Evolutionary conservation across 2,113 vertebrate species (phyloP).

Genomic region (Vulpes lagopus): DNA sequence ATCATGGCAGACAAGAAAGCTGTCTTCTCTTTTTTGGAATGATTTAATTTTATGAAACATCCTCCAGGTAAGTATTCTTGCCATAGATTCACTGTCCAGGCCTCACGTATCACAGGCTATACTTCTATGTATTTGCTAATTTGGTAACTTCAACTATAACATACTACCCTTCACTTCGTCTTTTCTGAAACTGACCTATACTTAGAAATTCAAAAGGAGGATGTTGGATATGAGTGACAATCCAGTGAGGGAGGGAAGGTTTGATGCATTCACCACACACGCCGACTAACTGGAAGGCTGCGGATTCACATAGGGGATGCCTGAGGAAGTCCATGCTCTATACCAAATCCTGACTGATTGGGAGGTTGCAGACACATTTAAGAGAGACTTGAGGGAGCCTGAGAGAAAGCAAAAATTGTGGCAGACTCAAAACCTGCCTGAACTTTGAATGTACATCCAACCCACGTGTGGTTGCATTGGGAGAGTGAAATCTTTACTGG

Average conservation of each 20-base stretch:
- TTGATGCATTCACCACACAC: not conserved
- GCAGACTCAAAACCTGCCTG: not conserved
- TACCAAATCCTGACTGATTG: no score
- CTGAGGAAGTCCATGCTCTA: not conserved
- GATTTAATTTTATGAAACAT: not conserved
- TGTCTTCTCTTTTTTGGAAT: not conserved
- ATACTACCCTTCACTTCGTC: not conserved
- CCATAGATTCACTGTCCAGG: not conserved
- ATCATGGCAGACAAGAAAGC: not conserved
- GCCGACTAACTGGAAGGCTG: not conserved
- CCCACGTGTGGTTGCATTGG: no score
- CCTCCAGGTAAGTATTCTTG: not conserved
- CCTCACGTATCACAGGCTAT: not conserved
- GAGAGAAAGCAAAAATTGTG: not conserved
- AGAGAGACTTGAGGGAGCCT: not conserved
- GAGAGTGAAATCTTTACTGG: not conserved
- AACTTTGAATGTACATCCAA: not conserved
- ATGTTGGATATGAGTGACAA: not conserved
- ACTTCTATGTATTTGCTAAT: not conserved
- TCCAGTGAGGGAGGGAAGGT: fast-evolving
- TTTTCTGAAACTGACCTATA: not conserved
- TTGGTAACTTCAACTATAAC: not conserved
- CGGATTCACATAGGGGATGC: not conserved
- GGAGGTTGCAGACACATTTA: not conserved
- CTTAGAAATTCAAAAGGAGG: not conserved